Evolutionary conservation across 1,140 invertebrate species (phyloP).

Genomic region (Drosophila kohkoa): DNA sequence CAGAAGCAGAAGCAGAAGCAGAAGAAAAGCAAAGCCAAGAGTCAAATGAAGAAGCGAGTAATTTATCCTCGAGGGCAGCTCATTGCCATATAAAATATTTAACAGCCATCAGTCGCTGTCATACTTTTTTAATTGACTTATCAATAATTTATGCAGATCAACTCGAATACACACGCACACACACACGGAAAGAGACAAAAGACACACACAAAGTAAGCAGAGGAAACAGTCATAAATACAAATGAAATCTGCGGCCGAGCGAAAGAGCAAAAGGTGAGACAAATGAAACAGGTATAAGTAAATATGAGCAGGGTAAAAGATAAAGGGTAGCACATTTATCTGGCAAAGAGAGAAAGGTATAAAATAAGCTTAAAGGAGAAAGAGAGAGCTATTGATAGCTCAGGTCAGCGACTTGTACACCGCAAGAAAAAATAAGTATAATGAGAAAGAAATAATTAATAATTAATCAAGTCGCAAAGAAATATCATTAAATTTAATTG

Average conservation of each 20-base stretch:
- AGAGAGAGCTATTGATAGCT: slow-evolving; percentile 9
- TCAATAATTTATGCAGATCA: slow-evolving; percentile 78
- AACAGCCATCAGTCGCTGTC: slow-evolving; percentile 75
- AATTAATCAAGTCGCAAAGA: not conserved
- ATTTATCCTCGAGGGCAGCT: slow-evolving; percentile 15
- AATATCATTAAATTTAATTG: slow-evolving; percentile 1
- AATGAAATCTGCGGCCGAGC: slow-evolving; percentile 58
- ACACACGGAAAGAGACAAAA: slow-evolving; percentile 26
- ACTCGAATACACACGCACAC: slow-evolving; percentile 20
- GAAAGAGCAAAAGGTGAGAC: slow-evolving; percentile 20
- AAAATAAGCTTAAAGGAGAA: slow-evolving; percentile 21
- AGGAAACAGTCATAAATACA: slow-evolving; percentile 70
- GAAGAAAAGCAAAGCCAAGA: not conserved
- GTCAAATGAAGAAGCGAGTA: not conserved
- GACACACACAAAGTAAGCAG: not conserved
- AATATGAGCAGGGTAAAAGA: not conserved
- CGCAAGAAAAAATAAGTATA: not conserved
- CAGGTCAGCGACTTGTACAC: slow-evolving; percentile 55
- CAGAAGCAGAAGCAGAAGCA: no score
- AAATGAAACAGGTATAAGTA: slow-evolving; percentile 3
- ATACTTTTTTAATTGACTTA: slow-evolving; percentile 84
- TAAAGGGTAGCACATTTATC: no score
- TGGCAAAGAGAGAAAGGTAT: not conserved
- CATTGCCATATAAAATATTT: slow-evolving; percentile 62
- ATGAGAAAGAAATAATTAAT: not conserved